Base-by-base conservation (phyloP, 2,888 invertebrate species). In the Sycophila texana region DNA sequence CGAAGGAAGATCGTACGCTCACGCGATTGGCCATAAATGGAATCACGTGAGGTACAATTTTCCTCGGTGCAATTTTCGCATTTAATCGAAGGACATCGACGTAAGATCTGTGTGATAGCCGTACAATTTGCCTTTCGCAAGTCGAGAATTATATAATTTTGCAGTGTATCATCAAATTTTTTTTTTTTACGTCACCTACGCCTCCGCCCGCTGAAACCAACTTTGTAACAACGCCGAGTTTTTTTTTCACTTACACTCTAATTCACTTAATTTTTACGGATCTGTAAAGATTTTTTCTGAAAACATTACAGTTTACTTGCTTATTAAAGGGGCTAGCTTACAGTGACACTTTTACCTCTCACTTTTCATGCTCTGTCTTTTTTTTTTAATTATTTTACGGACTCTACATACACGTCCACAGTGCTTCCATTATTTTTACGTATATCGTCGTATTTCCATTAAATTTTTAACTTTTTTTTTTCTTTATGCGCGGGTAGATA, bases 141-240 rank as follows among this genome's bases (percentile, higher is more conserved):
- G 68, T 73, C 13, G 14, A 12, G 58, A 61, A 74, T 70, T 70
- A 70, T 74, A 68, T 63, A 55, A 61, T 58, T 80, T 76, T 60
- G 18, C 30, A 30, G 74, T 80, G 81, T 77, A 77, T 61, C 76
- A 20, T 58, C 77, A 78, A 81, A 71, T 78, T 79, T 78, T 79
- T 79, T 78, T 79, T 72, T 18, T 80, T 68, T 66, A 73, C 65
- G 83, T 72, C 79, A 82, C 83, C 85, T 82, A 82, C 84, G 85
- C 84, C 87, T 84, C 84, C 85, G 86, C 85, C 86, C 87, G 84
- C 86, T 85, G 85, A 87, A 86, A 84, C 85, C 85, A 86, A 87
- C 87, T 82, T 81, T 80, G 30, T 65, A 74, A 77, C 74, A 73
- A 86, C 86, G 84, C 83, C 84, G 83, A 39, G 30, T 63, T 63